Percentiles rank a stretch among this genome's conserved stretches.
These are phyloP conservation scores for Amphipoea oculea DNA, from an alignment of 2,888 invertebrate species.

Conservation along the genomic window DNA sequence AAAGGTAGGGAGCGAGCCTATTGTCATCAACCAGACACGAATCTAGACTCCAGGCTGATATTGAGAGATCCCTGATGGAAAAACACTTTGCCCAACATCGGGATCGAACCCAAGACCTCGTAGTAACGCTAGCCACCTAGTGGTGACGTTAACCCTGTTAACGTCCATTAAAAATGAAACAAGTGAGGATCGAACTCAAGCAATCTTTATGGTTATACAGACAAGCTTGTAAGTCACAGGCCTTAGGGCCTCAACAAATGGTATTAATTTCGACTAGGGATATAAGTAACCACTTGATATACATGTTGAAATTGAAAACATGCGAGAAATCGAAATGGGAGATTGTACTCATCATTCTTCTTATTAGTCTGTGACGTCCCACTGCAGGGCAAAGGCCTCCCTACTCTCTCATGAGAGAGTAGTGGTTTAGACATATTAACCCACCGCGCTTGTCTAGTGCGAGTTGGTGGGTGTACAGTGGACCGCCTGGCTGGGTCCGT, in stretches of 20 bases:
- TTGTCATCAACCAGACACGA: background rate
- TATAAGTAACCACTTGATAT: background rate
- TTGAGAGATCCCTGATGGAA: background rate
- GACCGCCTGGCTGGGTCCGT: too few species aligned
- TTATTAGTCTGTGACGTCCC: too few species aligned
- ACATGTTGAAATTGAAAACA: too few species aligned
- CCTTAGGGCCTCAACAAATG: background rate
- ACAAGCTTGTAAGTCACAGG: too few species aligned
- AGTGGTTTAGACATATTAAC: too few species aligned
- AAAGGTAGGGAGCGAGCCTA: background rate
- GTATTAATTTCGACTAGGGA: background rate
- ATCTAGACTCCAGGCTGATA: background rate
- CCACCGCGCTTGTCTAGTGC: too few species aligned
- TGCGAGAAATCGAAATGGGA: too few species aligned
- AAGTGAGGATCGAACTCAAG: background rate
- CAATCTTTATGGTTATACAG: background rate
- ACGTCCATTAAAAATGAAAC: background rate
- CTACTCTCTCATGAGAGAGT: too few species aligned
- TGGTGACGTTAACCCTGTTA: background rate
- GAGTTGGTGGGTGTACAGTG: too few species aligned
- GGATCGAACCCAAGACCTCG: background rate
- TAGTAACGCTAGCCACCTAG: background rate
- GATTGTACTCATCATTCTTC: too few species aligned
- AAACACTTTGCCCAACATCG: background rate
- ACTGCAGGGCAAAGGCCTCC: too few species aligned